phyloP scores from a whole-genome alignment of 2,113 vertebrate genomes.

The Paramormyrops kingsleyae region DNA sequence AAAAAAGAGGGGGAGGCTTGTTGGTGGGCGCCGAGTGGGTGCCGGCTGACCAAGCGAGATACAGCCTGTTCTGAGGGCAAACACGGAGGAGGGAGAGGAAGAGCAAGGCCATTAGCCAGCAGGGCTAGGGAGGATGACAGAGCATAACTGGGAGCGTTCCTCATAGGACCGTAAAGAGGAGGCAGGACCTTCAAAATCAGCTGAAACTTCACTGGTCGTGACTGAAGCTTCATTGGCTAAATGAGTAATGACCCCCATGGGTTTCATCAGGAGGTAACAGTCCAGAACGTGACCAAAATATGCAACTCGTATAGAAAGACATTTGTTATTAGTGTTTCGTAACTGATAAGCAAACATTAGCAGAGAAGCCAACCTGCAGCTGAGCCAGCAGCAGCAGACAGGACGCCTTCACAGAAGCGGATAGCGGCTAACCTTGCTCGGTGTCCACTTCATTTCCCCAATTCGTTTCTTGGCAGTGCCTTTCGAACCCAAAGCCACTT shows the following conservation, averaged over 20 bases:
- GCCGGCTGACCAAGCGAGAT: neutral
- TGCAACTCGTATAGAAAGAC: neutral
- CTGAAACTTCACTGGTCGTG: neutral
- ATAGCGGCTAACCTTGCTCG: neutral
- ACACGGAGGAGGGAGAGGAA: neutral
- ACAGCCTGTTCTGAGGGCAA: neutral
- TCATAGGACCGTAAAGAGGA: neutral
- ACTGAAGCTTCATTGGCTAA: neutral
- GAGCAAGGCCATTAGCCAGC: neutral
- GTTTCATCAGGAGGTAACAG: neutral
- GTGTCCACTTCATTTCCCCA: neutral
- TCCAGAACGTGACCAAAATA: neutral
- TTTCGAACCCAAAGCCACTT: neutral
- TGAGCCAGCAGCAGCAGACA: neutral
- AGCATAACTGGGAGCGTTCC: neutral
- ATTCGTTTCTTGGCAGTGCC: neutral
- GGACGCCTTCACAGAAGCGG: neutral
- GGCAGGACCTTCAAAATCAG: neutral
- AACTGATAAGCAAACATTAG: neutral
- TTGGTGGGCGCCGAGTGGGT: neutral
- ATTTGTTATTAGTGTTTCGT: neutral
- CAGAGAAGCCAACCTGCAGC: neutral
- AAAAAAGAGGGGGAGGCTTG: neutral
- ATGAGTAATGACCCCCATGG: neutral
- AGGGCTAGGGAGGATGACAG: neutral